Evolutionary conservation across 2,797 vertebrate species (phyloP).

Genomic region (Tragelaphus eurycerus): DNA sequence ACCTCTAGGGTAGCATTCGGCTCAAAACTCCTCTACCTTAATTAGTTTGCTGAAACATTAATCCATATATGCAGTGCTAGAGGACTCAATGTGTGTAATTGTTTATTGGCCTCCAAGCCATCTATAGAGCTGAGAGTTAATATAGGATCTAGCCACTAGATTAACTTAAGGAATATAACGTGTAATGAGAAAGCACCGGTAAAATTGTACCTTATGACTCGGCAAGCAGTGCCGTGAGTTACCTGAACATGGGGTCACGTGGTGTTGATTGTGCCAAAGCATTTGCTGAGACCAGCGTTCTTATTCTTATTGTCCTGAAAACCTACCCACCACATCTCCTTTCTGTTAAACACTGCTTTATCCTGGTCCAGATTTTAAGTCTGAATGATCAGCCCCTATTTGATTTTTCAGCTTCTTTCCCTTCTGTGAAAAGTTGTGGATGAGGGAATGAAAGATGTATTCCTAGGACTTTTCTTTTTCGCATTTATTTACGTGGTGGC

Average conservation of each 20-base stretch:
- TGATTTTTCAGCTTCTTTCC: neutral
- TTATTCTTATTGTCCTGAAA: neutral
- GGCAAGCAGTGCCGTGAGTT: neutral
- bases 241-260: neutral
- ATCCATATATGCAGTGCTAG: constrained; percentile 46
- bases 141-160: constrained; percentile 29
- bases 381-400: neutral
- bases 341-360: neutral
- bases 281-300: neutral
- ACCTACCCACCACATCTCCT: neutral
- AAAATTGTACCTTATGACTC: constrained; percentile 11
- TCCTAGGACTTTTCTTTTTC: neutral
- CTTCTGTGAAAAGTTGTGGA: neutral
- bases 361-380: neutral
- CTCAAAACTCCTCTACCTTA: constrained; percentile 56
- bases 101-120: constrained; percentile 55
- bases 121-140: constrained; percentile 36
- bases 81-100: constrained; percentile 48
- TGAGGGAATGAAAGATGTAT: neutral
- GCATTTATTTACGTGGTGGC: neutral
- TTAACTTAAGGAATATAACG: constrained; percentile 41
- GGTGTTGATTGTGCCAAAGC: neutral
- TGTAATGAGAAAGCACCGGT: constrained; percentile 24
- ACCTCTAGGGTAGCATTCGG: constrained; percentile 34
- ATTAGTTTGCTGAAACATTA: constrained; percentile 74